Percentiles rank a stretch among this genome's conserved stretches.
Conservation (phyloP, 1,140 invertebrate species). For the Leptoteleia sp. region DNA sequence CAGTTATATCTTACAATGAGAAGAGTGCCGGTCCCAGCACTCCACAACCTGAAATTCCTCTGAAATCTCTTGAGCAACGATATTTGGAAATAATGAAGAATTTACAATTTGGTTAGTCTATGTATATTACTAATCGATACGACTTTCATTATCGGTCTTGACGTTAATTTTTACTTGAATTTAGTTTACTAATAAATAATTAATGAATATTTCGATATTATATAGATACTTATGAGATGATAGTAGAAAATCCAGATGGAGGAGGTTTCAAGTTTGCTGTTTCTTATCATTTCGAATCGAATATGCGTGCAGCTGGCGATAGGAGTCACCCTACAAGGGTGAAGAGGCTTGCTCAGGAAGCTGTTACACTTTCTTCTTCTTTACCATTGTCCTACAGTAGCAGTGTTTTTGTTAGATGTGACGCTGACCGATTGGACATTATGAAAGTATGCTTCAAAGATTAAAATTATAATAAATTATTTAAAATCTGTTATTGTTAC, state of each 20-base stretch:
- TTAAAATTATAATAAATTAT: neutral
- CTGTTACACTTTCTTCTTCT: slow-evolving; percentile 96
- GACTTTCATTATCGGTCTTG: too few species aligned
- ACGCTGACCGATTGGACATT: slow-evolving; percentile 95
- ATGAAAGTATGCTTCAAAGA: slow-evolving; percentile 89
- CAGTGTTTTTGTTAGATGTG: slow-evolving; percentile 97
- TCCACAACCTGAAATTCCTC: slow-evolving; percentile 79
- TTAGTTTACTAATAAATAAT: neutral
- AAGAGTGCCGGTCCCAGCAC: slow-evolving; percentile 75
- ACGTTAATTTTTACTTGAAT: neutral
- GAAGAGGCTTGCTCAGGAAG: slow-evolving; percentile 96
- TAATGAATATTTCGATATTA: slow-evolving; percentile 30
- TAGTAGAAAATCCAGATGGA: slow-evolving; percentile 87
- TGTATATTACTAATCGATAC: too few species aligned
- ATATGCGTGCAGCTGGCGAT: slow-evolving; percentile 92
- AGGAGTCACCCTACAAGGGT: slow-evolving; percentile 92
- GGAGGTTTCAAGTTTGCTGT: slow-evolving; percentile 91
- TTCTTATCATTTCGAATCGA: slow-evolving; percentile 95
- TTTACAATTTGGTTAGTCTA: slow-evolving; percentile 89
- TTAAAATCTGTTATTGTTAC: too few species aligned
- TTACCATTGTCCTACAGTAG: slow-evolving; percentile 96
- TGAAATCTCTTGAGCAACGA: slow-evolving; percentile 85
- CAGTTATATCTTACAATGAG: slow-evolving; percentile 76
- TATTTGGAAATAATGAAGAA: slow-evolving; percentile 93
- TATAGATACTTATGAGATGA: slow-evolving; percentile 95